Conservation (phyloP, 2,888 invertebrate genomes). For the Phortica okadai region DNA sequence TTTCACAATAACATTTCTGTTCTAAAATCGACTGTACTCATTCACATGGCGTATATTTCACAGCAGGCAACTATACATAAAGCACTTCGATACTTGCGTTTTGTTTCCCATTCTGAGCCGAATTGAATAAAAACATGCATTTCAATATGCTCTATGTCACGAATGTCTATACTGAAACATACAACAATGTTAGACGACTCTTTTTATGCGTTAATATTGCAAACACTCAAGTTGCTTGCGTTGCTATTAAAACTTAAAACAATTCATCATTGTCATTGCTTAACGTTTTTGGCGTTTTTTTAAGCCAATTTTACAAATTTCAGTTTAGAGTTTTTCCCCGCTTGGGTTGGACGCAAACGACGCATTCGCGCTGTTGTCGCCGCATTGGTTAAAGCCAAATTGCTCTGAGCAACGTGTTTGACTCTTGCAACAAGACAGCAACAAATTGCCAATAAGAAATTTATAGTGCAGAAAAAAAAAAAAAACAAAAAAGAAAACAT, state of each 20-base stretch:
- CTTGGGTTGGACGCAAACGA: conserved; percentile 64
- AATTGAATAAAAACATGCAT: no score
- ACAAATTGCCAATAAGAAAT: conserved; percentile 33
- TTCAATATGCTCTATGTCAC: no score
- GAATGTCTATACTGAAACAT: no score
- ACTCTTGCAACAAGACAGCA: conserved; percentile 9
- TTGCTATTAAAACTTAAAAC: not conserved
- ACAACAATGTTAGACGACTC: no score
- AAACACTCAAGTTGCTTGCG: no score
- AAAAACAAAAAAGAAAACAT: not conserved
- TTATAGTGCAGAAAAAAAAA: conserved; percentile 30
- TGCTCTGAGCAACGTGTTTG: conserved; percentile 3
- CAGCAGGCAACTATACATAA: no score
- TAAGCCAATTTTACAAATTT: conserved; percentile 34
- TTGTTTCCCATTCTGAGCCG: no score
- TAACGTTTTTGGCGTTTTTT: not conserved
- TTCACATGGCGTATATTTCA: no score
- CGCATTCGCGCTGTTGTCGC: conserved; percentile 35
- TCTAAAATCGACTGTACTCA: no score
- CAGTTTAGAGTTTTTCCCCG: conserved; percentile 72
- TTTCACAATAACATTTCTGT: no score
- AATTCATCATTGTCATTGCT: not conserved
- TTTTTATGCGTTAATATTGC: no score
- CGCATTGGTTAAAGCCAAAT: not conserved
- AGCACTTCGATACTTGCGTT: no score